Conservation (phyloP, 2,888 invertebrate genomes). For the Hydraecia micacea region DNA sequence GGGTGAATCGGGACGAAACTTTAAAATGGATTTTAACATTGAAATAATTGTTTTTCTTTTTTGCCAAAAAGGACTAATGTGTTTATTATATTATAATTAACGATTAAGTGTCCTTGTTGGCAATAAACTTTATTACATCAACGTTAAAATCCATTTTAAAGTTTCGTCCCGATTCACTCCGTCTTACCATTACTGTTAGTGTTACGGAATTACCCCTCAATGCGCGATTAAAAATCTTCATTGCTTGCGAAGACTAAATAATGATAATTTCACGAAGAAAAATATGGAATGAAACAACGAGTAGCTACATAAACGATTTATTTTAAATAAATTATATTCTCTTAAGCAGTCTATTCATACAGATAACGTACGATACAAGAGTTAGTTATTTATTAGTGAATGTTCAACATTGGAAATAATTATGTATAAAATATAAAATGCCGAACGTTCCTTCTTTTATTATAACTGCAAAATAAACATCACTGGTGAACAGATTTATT, state of each 20-base stretch:
- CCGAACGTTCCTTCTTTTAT: slow-evolving; percentile 23
- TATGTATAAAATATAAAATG: slow-evolving; percentile 54
- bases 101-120: too few relatives aligned
- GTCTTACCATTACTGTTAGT: too few relatives aligned
- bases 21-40: too few relatives aligned
- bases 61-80: too few relatives aligned
- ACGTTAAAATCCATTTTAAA: too few relatives aligned
- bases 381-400: slow-evolving; percentile 52
- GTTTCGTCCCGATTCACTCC: too few relatives aligned
- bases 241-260: too few relatives aligned
- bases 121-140: too few relatives aligned
- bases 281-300: slow-evolving; percentile 7
- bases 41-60: too few relatives aligned
- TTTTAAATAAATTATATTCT: slow-evolving; percentile 79
- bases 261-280: neutral
- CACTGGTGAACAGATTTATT: slow-evolving; percentile 22
- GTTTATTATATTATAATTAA: too few relatives aligned
- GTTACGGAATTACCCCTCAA: too few relatives aligned
- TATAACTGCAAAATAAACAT: slow-evolving; percentile 45
- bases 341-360: slow-evolving; percentile 79
- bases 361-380: slow-evolving; percentile 64
- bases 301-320: slow-evolving; percentile 76
- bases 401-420: slow-evolving; percentile 59
- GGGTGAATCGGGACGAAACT: too few relatives aligned
- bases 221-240: neutral